Evolutionary conservation across 1,140 invertebrate species (phyloP).

Genomic region (Pararge aegeria): DNA sequence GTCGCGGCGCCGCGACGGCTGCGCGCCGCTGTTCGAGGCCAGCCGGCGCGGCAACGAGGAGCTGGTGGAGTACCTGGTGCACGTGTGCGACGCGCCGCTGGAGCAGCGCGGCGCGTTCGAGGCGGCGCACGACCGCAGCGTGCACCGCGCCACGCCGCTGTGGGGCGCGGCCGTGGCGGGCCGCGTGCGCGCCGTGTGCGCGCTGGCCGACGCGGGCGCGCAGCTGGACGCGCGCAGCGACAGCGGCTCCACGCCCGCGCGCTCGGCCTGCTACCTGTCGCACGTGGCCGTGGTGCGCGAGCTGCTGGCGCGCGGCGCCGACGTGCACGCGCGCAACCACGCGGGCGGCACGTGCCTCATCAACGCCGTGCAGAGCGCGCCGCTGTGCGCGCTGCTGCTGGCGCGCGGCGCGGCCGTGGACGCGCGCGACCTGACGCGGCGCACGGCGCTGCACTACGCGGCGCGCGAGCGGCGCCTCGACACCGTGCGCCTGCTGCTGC

Average conservation of each 20-base stretch:
- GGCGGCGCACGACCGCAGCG: conserved; percentile 72
- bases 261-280: conserved; percentile 96
- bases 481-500: conserved; percentile 90
- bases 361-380: conserved; percentile 93
- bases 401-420: conserved; percentile 90
- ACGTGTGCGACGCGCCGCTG: conserved; percentile 89
- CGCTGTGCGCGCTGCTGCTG: conserved; percentile 90
- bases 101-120: conserved; percentile 91
- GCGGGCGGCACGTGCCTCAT: conserved; percentile 97
- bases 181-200: conserved; percentile 87
- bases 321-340: conserved; percentile 92
- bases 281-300: conserved; percentile 87
- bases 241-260: conserved; percentile 92
- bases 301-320: conserved; percentile 91
- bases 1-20: conserved; percentile 87
- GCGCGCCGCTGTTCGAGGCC: conserved; percentile 92
- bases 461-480: conserved; percentile 93
- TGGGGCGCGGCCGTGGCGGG: conserved; percentile 92
- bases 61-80: conserved; percentile 93
- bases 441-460: conserved; percentile 93
- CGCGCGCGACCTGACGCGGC: conserved; percentile 87
- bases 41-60: conserved; percentile 91
- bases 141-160: conserved; percentile 92
- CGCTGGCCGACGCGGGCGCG: conserved; percentile 89
- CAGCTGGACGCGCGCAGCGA: conserved; percentile 92